phyloP scores from a whole-genome alignment of 2,113 vertebrate genomes.

The Ageneiosus marmoratus region DNA sequence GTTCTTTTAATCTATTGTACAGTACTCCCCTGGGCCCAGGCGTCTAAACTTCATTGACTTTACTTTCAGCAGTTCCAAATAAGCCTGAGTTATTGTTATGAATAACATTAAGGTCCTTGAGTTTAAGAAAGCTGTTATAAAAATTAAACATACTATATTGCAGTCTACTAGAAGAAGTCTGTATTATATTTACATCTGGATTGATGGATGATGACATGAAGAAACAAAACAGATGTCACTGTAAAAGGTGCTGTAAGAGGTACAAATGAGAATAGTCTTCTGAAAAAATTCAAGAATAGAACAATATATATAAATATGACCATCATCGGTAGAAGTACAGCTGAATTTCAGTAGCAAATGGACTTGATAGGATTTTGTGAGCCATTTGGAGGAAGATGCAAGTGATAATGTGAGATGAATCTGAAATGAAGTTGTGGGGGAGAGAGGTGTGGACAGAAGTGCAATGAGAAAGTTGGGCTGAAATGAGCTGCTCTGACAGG shows the following conservation, averaged over 20 bases:
- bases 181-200: constrained; percentile 19
- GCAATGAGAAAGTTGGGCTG: constrained; percentile 55
- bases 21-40: not conserved
- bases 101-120: not conserved
- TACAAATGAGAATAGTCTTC: not conserved
- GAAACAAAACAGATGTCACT: not conserved
- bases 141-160: not conserved
- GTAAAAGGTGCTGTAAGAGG: not conserved
- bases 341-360: constrained; percentile 1
- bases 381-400: constrained; percentile 17
- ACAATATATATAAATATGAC: not conserved
- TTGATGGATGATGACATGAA: not conserved
- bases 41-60: not conserved
- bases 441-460: constrained; percentile 16
- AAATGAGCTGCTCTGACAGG: constrained; percentile 63
- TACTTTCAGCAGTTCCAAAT: not conserved
- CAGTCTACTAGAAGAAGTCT: not conserved
- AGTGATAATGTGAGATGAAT: constrained; percentile 29
- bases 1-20: not conserved
- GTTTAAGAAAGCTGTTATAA: not conserved
- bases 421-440: constrained; percentile 1
- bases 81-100: not conserved
- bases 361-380: constrained; percentile 5
- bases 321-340: not conserved
- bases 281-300: not conserved